Base-by-base conservation (phyloP, 2,888 invertebrate genomes). In the Leptinotarsa haldemani region DNA sequence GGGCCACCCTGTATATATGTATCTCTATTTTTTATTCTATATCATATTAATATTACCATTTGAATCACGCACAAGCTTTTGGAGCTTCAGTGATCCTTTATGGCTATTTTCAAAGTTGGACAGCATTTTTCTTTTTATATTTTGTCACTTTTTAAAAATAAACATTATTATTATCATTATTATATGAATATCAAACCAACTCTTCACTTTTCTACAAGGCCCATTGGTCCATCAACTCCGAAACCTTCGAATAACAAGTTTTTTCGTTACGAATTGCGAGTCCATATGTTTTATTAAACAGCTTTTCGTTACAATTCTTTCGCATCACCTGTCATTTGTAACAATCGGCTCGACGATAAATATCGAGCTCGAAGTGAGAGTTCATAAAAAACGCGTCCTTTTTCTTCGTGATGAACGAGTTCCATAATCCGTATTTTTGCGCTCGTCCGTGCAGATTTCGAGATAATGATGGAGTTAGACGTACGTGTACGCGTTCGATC, bases 391-490 rank as follows among this genome's bases (percentile, higher is more conserved):
- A 16, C 48, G 20, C 15, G 16, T 22, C 46, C 40, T 40, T 47
- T 65, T 48, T 65, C 46, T 65, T 47, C 65, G 61, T 25, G 61
- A 25, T 25, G 61, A 30, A 61, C 61, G 61, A 61, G 53, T 53
- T n/a, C 53, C 4, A 53, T 52, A 12, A 25, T 67, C 53, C 56
- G 56, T 56, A 56, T 56, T 56, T 77, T 73, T 75, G 65, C 75
- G 78, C 76, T 74, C 80, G 73, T 74, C 74, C 74, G 76, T 74
- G 75, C 78, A 79, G 81, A 80, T 81, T 80, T 80, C 73, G 72
- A 79, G 78, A 80, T 81, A 82, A 81, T 81, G 79, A 82, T 74
- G 80, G 77, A 74, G 74, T 78, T 77, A 71, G 77, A 65, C 77
- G 73, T 73, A 69, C 77, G 73, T 74, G 75, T 73, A 75, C 77